A percentile compares a stretch with the other conserved stretches of the same genome.
Evolutionary conservation across 2,888 invertebrate species (phyloP).

Genomic region (Tanytarsus gracilentus): DNA sequence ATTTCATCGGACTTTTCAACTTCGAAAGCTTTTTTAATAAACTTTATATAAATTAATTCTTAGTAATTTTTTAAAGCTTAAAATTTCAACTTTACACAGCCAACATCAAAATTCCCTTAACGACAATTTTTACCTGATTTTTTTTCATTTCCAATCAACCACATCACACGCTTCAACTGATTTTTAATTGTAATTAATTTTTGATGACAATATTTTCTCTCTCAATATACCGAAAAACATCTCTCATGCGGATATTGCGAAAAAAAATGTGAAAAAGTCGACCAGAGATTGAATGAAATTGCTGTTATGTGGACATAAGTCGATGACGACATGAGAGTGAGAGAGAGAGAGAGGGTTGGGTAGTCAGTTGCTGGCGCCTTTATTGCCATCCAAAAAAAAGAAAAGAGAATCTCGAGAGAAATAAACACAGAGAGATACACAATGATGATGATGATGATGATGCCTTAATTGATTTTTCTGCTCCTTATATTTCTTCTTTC

Average conservation of each 20-base stretch:
- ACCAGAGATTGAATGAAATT: neutral
- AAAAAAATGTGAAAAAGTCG: neutral
- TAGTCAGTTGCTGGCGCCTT: conserved; percentile 15
- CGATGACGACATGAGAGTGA: neutral
- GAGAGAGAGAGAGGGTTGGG: neutral
- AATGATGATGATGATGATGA: conserved; percentile 16
- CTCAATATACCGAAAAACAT: neutral
- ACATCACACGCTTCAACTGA: neutral
- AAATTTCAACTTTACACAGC: too few species aligned
- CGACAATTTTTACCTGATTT: neutral
- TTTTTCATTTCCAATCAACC: neutral
- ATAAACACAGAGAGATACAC: neutral
- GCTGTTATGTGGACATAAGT: too few species aligned
- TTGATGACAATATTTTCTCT: conserved; percentile 19
- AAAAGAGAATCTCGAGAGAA: neutral
- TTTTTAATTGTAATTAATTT: conserved; percentile 24
- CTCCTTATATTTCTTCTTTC: neutral
- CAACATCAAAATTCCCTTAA: too few species aligned
- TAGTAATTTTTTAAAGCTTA: neutral
- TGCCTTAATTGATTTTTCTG: conserved; percentile 24
- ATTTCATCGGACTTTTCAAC: too few species aligned
- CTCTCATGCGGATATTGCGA: neutral
- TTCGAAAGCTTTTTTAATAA: too few species aligned
- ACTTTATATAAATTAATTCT: too few species aligned
- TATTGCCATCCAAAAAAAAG: conserved; percentile 10